Evolutionary conservation across 2,797 vertebrate species (phyloP), one percentile per base, ranked within the genome.

Genomic region (Triplophysa bombifrons): DNA sequence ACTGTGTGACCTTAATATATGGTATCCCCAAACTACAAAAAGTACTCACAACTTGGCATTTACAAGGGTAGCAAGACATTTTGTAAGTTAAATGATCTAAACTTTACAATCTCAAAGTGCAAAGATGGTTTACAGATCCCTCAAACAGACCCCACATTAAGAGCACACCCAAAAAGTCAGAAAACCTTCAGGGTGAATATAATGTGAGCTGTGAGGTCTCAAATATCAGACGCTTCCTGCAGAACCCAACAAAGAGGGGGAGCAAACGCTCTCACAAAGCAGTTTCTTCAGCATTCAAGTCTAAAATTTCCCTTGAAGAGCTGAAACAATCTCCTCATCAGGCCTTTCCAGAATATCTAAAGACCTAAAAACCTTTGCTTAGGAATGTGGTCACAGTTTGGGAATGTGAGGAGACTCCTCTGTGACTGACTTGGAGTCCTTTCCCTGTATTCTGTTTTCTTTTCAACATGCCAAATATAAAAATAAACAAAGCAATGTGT

Each of bases 201-300:
- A 60, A 44, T 27, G 50, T 55, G 44, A 25, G 78, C 22, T 14
- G 34, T 63, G 53, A 81, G 55, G 58, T 66, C 72, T 86, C 83
- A 84, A 76, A 86, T 86, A 80, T 80, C 84, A 86, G 19, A 27
- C 34, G 13, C 46, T 83, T 81, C 78, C 82, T 82, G 55, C 44
- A 50, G 34, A 63, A 27, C 34, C 41, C 27, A 64, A 82, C 74
- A 78, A 72, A 68, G 20, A 73, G 6, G 53, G 55, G 20, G 44
- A 76, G 70, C 6, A 27, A 46, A 78, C 58, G 66, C 67, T 34
- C 74, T 55, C 60, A 82, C 66, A 69, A 80, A 83, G 68, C 74
- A 81, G 22, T 70, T 82, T 69, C 64, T 67, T 44, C 9, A 22
- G 58, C 46, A 41, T 48, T 72, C 67, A 55, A 68, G 56, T 79